Conservation (phyloP, 2,888 invertebrate genomes). For the Lasioglossum leucozonium region DNA sequence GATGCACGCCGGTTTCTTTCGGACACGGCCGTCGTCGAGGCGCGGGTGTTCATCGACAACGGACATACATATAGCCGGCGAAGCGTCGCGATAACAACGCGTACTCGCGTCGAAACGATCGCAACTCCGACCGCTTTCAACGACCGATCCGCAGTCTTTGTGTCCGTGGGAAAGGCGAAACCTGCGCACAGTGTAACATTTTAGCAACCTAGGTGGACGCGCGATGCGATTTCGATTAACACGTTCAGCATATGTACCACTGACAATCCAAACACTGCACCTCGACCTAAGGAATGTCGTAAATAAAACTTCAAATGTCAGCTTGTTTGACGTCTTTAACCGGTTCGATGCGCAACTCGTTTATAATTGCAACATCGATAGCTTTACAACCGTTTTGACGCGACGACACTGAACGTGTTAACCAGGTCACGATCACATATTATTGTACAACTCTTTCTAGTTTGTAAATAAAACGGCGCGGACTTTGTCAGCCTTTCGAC, state of each 20-base stretch:
- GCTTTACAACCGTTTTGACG: background rate
- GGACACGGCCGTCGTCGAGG: background rate
- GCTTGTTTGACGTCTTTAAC: background rate
- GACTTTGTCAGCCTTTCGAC: background rate
- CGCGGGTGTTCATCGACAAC: background rate
- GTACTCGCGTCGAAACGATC: background rate
- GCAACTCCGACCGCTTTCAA: background rate
- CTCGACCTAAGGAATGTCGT: background rate
- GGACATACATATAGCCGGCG: background rate
- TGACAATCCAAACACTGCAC: background rate
- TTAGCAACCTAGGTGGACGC: background rate
- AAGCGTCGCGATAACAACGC: background rate
- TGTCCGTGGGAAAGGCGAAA: background rate
- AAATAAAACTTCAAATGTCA: background rate
- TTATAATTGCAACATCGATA: background rate
- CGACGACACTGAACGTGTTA: background rate
- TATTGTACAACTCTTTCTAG: background rate
- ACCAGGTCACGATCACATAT: background rate
- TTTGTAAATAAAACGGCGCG: background rate
- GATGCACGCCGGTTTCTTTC: background rate
- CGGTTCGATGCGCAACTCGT: background rate
- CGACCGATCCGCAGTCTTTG: background rate
- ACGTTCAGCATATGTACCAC: background rate
- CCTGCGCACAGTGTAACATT: slow-evolving; percentile 2
- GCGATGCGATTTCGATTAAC: background rate